Base-by-base conservation (phyloP, 2,797 vertebrate genomes). In the Microctenopoma stevenorrisi region DNA sequence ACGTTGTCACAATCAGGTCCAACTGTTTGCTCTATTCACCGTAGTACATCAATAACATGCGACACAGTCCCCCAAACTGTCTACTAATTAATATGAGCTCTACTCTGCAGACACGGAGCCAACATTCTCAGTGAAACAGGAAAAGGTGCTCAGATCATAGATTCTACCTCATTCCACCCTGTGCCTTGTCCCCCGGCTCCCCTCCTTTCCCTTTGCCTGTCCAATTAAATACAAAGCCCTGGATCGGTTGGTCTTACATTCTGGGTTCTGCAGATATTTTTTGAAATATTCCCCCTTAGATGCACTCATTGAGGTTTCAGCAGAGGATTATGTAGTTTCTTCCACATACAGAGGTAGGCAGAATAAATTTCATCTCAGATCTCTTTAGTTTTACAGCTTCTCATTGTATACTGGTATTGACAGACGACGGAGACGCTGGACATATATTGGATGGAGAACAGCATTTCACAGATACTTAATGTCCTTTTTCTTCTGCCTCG, bases 171-270 rank as follows among this genome's bases (percentile, higher is more conserved):
- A 75, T 83, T 22, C 79, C 76, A 14, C 72, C 78, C 76, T 57
- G 62, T 16, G 38, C 48, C 72, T 65, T 50, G 74, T 90, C 89
- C 84, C 86, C 54, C 79, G 82, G 65, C 82, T 85, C 84, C 70
- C 67, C 68, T 83, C 72, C 57, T 76, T 57, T 85, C 61, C 67
- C 53, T 71, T 57, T 78, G 74, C 68, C 78, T 52, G 61, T 84
- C 85, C 86, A 91, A 89, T 90, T 91, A 90, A 87, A 82, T 61
- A 28, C 63, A 33, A 72, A 86, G 76, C 16, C 55, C 78, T 44
- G 74, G 59, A 69, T 82, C 43, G 53, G 65, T 64, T 63, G 71
- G 81, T 73, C 64, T 78, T 72, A 1, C 37, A 81, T 70, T 84
- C 72, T 88, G 70, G 46, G 76, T 78, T 74, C 72, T 81, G 82